Evolutionary conservation across 2,888 invertebrate species (phyloP).

Genomic region (Ctenicera cuprea): DNA sequence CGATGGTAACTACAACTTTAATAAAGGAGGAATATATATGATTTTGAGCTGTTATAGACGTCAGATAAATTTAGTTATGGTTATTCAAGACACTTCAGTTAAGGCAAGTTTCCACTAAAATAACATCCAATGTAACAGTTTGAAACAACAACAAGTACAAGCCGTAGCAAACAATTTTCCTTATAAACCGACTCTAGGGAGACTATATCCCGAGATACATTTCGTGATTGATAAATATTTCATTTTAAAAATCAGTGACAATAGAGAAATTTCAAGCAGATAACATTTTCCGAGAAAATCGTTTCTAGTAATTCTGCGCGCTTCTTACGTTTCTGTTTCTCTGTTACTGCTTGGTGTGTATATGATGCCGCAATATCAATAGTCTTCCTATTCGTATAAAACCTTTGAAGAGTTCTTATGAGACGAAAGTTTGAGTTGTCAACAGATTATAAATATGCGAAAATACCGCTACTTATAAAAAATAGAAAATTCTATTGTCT

Average conservation of each 20-base stretch:
- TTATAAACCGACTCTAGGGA: conserved; percentile 37
- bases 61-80: conserved; percentile 40
- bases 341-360: background rate
- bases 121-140: conserved; percentile 51
- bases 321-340: conserved; percentile 9
- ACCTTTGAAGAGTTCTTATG: too few relatives aligned
- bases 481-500: background rate
- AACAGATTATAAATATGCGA: too few relatives aligned
- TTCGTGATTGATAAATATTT: conserved; percentile 4
- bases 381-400: too few relatives aligned
- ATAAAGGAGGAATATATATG: conserved; percentile 24
- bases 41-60: conserved; percentile 37
- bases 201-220: conserved; percentile 2
- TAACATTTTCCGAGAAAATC: background rate
- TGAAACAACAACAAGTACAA: conserved; percentile 56
- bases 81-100: conserved; percentile 61
- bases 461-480: too few relatives aligned
- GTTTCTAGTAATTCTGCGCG: background rate
- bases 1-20: conserved; percentile 39
- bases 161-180: conserved; percentile 48
- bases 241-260: too few relatives aligned
- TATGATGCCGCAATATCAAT: too few relatives aligned
- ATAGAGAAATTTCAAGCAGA: background rate
- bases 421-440: too few relatives aligned
- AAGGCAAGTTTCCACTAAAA: conserved; percentile 59